These are phyloP conservation scores for Tetramorium alpestre DNA, from an alignment of 1,140 invertebrate genomes.

Conservation along the genomic window DNA sequence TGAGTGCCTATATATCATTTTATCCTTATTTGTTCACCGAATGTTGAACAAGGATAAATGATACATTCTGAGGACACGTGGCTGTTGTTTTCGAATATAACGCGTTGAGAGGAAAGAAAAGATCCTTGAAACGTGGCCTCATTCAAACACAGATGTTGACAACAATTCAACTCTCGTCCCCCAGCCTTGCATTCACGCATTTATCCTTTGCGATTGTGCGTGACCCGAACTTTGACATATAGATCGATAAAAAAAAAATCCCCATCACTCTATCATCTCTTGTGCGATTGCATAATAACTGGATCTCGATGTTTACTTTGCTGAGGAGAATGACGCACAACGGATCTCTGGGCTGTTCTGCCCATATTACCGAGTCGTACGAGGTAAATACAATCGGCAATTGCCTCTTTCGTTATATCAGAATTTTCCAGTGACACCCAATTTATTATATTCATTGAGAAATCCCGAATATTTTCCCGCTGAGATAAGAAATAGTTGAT, in stretches of 20 bases:
- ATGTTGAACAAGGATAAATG: no score
- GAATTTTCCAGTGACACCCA: neutral
- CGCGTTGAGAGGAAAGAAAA: no score
- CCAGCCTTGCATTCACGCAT: no score
- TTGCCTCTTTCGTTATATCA: neutral
- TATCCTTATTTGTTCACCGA: no score
- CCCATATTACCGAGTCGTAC: slow-evolving; percentile 51
- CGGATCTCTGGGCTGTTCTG: neutral
- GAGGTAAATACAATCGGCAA: slow-evolving; percentile 61
- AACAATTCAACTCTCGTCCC: no score
- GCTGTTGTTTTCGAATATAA: no score
- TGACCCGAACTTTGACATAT: slow-evolving; percentile 15
- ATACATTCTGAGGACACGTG: no score
- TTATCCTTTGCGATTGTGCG: neutral
- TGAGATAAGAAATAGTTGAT: neutral
- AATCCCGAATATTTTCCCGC: neutral
- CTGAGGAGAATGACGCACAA: slow-evolving; percentile 66
- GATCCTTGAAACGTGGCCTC: no score
- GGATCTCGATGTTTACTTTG: slow-evolving; percentile 62
- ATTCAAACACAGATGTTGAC: no score
- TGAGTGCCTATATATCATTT: no score
- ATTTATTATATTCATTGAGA: neutral
- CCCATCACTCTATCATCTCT: neutral
- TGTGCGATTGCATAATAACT: slow-evolving; percentile 57
- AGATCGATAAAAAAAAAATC: slow-evolving; percentile 17